Percentiles rank a stretch among this genome's conserved stretches.
Conservation (phyloP, 2,797 vertebrate genomes). For the Euphonia xanthogaster region DNA sequence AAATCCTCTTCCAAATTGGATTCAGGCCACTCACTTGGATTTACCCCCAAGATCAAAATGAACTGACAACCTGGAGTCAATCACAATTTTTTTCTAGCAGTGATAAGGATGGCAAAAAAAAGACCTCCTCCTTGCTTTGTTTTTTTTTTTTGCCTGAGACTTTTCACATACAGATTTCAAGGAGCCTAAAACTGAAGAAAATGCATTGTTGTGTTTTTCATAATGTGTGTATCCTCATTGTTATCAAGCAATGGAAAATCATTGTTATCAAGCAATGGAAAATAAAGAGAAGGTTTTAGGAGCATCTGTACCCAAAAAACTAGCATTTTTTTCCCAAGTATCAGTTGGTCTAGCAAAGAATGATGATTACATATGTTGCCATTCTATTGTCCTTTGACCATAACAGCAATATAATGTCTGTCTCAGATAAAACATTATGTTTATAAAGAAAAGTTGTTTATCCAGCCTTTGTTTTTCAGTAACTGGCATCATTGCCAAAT, state of each 20-base stretch:
- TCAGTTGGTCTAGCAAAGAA: background rate
- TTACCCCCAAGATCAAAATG: background rate
- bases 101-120: background rate
- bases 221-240: background rate
- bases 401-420: background rate
- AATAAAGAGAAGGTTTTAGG: background rate
- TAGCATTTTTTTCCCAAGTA: background rate
- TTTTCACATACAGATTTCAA: background rate
- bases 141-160: background rate
- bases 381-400: background rate
- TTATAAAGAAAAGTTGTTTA: background rate
- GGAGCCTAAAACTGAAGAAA: background rate
- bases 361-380: background rate
- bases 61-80: background rate
- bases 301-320: background rate
- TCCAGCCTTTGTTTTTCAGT: background rate
- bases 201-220: background rate
- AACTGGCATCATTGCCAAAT: background rate
- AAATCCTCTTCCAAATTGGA: background rate
- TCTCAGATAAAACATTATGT: background rate
- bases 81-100: background rate
- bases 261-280: background rate
- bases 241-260: background rate
- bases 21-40: background rate
- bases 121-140: accelerated